Conservation (phyloP, 2,797 vertebrate genomes). For the Mustela erminea region DNA sequence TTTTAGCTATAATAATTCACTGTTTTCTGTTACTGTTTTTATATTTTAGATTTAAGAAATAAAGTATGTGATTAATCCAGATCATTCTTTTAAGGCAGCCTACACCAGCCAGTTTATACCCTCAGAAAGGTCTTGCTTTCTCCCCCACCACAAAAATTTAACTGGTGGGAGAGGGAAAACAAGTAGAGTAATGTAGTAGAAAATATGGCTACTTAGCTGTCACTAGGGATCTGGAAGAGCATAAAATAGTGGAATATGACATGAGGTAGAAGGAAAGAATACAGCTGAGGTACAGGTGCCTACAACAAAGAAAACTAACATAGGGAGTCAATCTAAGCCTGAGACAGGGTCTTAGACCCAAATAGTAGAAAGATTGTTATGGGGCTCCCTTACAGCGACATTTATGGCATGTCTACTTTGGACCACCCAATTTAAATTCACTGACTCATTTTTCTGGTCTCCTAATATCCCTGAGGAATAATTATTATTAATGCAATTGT, state of each 20-base stretch:
- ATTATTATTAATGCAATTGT: not conserved
- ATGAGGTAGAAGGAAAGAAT: not conserved
- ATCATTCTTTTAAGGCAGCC: slow-evolving; percentile 9
- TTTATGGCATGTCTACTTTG: not conserved
- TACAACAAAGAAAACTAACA: not conserved
- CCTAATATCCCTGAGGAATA: not conserved
- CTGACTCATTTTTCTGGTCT: slow-evolving; percentile 17
- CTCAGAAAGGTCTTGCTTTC: not conserved
- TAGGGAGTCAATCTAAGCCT: not conserved
- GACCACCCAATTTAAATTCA: not conserved
- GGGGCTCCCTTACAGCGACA: not conserved
- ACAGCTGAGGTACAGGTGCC: not conserved
- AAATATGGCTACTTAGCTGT: not conserved
- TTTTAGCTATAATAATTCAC: not conserved
- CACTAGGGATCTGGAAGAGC: not conserved
- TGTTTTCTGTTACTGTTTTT: not conserved
- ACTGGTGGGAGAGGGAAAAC: not conserved
- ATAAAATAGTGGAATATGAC: not conserved
- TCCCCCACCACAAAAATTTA: not conserved
- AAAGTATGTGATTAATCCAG: not conserved
- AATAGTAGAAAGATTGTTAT: not conserved
- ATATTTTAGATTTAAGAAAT: slow-evolving; percentile 24
- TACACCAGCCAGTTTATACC: not conserved
- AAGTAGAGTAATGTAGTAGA: not conserved
- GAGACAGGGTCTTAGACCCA: not conserved